Base-by-base conservation (phyloP, 2,113 vertebrate species). In the Mugil cephalus region DNA sequence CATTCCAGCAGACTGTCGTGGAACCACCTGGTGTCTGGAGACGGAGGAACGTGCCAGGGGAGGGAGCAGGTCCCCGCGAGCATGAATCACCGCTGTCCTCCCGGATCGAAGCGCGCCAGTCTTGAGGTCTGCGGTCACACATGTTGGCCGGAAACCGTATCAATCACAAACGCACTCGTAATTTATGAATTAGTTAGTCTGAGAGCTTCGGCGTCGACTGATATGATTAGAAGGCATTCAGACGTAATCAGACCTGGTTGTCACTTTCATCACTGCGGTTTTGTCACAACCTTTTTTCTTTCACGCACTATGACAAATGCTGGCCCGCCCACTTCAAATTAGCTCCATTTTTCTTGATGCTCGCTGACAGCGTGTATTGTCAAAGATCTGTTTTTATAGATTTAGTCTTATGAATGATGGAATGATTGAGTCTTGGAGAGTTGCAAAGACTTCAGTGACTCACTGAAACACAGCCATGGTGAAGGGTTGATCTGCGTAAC, bases 11-110 rank as follows among this genome's bases (percentile, higher is more conserved):
- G 86, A 90, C 89, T 82, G 87, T 82, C 88, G 84, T 90, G 84
- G 87, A 91, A 91, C 90, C 93, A 94, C 91, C 92, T 94, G 93
- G 91, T 81, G 88, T 92, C 91, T 93, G 89, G 91, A 90, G 88
- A 88, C 40, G 13, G 46, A 74, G 63, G 60, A 72, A 84, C 51
- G 73, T 64, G 79, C 38, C 56, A 46, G 72, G 58, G 56, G 76
- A 83, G 74, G 82, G 61, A 85, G 79, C 55, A 42, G 39, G 59
- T 90, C 87, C 69, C 80, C 69, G 67, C 51, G 79, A 89, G 66
- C 55, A 58, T 79, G 79, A 84, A 74, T 82, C 80, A 84, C 72
- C 19, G 12, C 60, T 8, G n/a, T 48, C 62, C 53, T 78, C 48
- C 15, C 53, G 59, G 62, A 34, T 14, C 24, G 13, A 69, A 71